Percentiles rank a stretch among this genome's conserved stretches.
phyloP scores from a whole-genome alignment of 2,888 invertebrate species.

The Scaptodrosophila latifasciaeformis region DNA sequence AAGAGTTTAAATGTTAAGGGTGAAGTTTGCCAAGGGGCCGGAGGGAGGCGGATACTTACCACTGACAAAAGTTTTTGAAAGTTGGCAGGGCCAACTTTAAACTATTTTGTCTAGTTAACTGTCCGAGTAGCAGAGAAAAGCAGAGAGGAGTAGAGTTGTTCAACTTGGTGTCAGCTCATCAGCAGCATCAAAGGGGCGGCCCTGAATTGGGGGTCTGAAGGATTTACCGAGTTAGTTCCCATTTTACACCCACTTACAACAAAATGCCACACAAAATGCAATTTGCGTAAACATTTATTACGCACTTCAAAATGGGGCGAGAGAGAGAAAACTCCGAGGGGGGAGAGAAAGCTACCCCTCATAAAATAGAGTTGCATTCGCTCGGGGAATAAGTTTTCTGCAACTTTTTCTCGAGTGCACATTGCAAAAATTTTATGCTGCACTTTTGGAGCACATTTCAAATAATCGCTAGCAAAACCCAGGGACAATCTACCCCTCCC shows the following conservation, averaged over 20 bases:
- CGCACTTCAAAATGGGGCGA: slow-evolving; percentile 33
- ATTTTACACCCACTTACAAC: slow-evolving; percentile 4
- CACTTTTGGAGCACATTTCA: neutral
- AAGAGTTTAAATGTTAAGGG: too few species aligned
- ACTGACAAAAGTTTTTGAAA: slow-evolving; percentile 19
- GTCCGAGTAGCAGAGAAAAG: slow-evolving; percentile 19
- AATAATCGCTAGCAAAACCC: neutral
- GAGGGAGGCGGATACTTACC: too few species aligned
- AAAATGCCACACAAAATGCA: slow-evolving; percentile 30
- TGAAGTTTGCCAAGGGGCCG: too few species aligned
- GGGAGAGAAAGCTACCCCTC: too few species aligned
- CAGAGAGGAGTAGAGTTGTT: too few species aligned
- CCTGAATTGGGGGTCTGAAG: neutral
- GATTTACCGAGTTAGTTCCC: neutral
- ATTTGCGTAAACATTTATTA: slow-evolving; percentile 62
- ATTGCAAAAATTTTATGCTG: slow-evolving; percentile 6
- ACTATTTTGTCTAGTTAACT: slow-evolving; percentile 55
- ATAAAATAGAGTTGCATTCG: slow-evolving; percentile 37
- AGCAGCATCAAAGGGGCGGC: neutral
- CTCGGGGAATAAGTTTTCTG: slow-evolving; percentile 38
- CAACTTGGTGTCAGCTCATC: too few species aligned
- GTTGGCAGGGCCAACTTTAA: slow-evolving; percentile 14
- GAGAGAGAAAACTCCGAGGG: neutral
- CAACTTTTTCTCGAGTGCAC: slow-evolving; percentile 27
- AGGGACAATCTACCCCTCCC: neutral